Base-by-base conservation (phyloP, 2,888 invertebrate genomes). In the Bruchidius siliquastri region DNA sequence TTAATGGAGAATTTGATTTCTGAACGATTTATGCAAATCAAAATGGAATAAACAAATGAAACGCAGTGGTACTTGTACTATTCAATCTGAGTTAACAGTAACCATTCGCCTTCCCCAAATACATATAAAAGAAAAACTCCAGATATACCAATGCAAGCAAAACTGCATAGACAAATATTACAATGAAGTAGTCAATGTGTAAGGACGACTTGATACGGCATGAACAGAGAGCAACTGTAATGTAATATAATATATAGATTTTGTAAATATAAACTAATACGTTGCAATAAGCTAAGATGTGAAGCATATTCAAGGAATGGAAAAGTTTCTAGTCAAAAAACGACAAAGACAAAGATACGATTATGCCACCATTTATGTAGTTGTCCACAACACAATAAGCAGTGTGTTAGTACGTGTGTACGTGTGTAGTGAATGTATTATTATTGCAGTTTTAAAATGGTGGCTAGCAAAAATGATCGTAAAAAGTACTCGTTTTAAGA, bases 241-340 rank as follows among this genome's bases (percentile, higher is more conserved):
- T 49, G 6, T 49, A 49, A 8, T 49, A 13, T 49, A 49, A 49
- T 49, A 49, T 49, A 66, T 20, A 66, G 49, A 49, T 10, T 26
- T 22, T 69, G 21, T 72, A 26, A 20, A 22, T 13, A 72, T 26
- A 13, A 69, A 32, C 70, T 66, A 70, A 18, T 73, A 68, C 22
- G 67, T 73, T 73, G 70, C 68, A 70, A 73, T 68, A 70, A 30
- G 1, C 67, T 73, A 18, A 21, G n/a, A 22, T 66, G 67, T 21
- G 30, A 71, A 49, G 49, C 18, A 49, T 13, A 49, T 49, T 49
- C 49, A 49, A 49, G 49, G 18, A 18, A 49, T 49, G 49, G 18
- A 49, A 49, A 49, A 13, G 49, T 70, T 74, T 79, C 79, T 79
- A 79, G 79, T 79, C 79, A 77, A n/a, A n/a, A n/a, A 74, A 74